Evolutionary conservation across 1,140 invertebrate species (phyloP).

Genomic region (Leucophenga varia): DNA sequence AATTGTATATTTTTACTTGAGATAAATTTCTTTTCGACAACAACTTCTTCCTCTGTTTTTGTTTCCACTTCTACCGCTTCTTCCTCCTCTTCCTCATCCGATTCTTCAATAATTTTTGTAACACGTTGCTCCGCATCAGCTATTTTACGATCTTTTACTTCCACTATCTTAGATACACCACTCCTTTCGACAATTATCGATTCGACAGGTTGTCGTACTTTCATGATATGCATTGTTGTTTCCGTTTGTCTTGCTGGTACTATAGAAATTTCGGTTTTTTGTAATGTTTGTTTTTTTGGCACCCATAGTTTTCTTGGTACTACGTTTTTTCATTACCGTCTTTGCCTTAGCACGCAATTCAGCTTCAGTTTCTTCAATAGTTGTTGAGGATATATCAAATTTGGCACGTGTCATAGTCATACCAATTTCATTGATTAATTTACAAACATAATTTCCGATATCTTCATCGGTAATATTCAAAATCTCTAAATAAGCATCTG

Average conservation of each 20-base stretch:
- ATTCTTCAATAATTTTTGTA: conserved; percentile 51
- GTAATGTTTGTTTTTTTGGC: conserved; percentile 10
- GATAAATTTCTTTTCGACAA: conserved; percentile 20
- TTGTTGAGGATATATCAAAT: conserved; percentile 63
- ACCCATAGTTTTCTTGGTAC: conserved; percentile 26
- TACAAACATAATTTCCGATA: conserved; percentile 84
- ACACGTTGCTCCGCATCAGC: conserved; percentile 32
- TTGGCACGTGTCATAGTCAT: conserved; percentile 77
- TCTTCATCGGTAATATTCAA: conserved; percentile 68
- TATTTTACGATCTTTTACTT: conserved; percentile 45
- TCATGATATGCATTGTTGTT: conserved; percentile 40
- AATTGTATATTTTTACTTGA: conserved; percentile 36
- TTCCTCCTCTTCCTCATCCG: conserved; percentile 38
- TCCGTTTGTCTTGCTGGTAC: conserved; percentile 39
- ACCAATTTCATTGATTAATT: conserved; percentile 79
- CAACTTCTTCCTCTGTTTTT: conserved; percentile 16
- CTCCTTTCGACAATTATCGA: conserved; percentile 57
- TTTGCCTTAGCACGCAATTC: conserved; percentile 40
- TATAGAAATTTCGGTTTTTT: conserved; percentile 37
- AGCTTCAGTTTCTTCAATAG: conserved; percentile 32
- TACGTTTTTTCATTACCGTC: conserved; percentile 51
- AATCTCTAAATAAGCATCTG: conserved; percentile 73
- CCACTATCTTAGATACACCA: conserved; percentile 56
- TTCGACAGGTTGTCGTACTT: conserved; percentile 42
- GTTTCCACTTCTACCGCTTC: conserved; percentile 28